Percentiles rank a stretch among this genome's conserved stretches.
These are phyloP conservation scores for Neomonachus schauinslandi DNA, from an alignment of 2,113 vertebrate species.

Conservation along the genomic window DNA sequence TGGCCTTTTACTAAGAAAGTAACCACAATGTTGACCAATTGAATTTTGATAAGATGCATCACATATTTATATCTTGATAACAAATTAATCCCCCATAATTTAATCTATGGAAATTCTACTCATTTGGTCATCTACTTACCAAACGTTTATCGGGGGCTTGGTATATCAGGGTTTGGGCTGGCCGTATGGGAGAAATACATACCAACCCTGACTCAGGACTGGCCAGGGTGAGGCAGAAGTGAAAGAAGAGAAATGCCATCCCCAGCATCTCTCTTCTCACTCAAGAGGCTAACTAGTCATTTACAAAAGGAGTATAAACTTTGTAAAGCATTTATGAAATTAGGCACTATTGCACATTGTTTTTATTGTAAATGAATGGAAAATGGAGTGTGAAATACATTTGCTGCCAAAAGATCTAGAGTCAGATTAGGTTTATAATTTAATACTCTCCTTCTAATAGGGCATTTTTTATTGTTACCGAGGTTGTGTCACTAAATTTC, in stretches of 20 bases:
- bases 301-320: neutral
- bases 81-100: neutral
- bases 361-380: constrained; percentile 1
- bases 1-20: neutral
- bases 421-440: neutral
- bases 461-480: neutral
- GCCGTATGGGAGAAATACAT: neutral
- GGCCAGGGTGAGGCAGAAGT: neutral
- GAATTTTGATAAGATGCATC: neutral
- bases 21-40: neutral
- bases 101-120: neutral
- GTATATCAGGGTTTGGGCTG: too few species aligned
- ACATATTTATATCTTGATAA: neutral
- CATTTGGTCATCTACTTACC: neutral
- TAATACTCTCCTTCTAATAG: neutral
- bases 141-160: neutral
- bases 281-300: neutral
- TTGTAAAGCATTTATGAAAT: neutral
- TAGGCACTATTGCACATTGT: neutral
- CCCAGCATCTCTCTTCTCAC: neutral
- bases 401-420: neutral
- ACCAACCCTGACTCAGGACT: neutral
- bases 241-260: neutral
- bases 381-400: neutral
- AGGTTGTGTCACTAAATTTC: neutral